Base-by-base conservation (phyloP, 2,113 vertebrate species). In the Nyctibius bracteatus region DNA sequence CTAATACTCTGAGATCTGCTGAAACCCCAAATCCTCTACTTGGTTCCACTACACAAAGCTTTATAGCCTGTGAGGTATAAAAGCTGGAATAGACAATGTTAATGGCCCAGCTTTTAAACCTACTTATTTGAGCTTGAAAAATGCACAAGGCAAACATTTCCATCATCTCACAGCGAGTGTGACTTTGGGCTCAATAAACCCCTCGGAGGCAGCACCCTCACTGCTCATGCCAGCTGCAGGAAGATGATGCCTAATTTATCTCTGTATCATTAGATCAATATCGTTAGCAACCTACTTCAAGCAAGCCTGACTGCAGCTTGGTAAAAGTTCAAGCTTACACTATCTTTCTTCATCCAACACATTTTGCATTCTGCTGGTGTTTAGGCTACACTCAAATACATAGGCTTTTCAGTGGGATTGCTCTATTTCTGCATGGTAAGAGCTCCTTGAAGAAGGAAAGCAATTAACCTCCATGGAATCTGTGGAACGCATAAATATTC, bases 381-480 rank as follows among this genome's bases (percentile, higher is more conserved):
- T 91, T 47, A 81, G 68, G 59, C 88, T 83, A 86, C 55, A 84
- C 55, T 89, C 66, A 79, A 75, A 84, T 55, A 81, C 24, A 61
- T 59, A 37, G 49, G 49, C 47, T 92, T 30, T 97, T 86, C 49
- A 67, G 55, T n/a, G 27, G 33, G 25, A 92, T 10, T 84, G 20
- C 68, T 95, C 94, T 86, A 46, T 79, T 97, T 96, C 81, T 94
- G 78, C 86, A 82, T 43, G 89, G 31, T 79, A 92, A 91, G 19
- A 96, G 59, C 62, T 95, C 92, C 90, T 95, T 84, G 67, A 86
- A 92, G 74, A 95, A 74, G 85, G 84, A 96, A 95, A 81, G 55
- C 67, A 93, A 96, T 77, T 93, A 96, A 97, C 94, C 86, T 95
- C 82, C 10, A 10, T 89, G 37, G 80, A 95, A 97, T 81, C 62